phyloP scores from a whole-genome alignment of 2,888 invertebrate genomes.

The Hydropsyche betteni region DNA sequence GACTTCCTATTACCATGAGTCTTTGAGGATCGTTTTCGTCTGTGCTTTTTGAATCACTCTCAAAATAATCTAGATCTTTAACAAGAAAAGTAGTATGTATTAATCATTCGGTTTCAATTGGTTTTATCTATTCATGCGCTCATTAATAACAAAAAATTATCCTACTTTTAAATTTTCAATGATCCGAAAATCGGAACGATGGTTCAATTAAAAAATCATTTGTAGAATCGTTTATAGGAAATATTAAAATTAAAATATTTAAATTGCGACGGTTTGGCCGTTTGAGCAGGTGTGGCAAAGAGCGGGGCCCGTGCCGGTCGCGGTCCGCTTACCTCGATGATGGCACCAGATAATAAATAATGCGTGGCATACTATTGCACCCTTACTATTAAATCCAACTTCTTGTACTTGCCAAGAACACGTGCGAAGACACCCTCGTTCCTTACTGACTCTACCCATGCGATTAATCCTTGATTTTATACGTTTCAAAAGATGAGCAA shows the following conservation, averaged over 20 bases:
- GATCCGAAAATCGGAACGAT: no score
- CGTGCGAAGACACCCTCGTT: constrained; percentile 17
- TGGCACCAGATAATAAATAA: constrained; percentile 38
- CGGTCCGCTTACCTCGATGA: constrained; percentile 44
- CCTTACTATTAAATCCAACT: constrained; percentile 43
- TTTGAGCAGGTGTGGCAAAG: constrained; percentile 47
- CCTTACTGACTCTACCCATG: not conserved
- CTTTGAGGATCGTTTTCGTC: no score
- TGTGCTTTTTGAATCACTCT: no score
- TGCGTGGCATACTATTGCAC: constrained; percentile 21
- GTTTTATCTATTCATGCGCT: no score
- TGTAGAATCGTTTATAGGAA: no score
- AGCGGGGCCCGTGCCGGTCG: constrained; percentile 48
- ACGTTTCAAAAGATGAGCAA: no score
- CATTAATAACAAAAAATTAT: no score
- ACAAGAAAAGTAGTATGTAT: no score
- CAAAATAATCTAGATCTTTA: no score
- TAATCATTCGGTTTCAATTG: no score
- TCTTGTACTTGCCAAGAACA: constrained; percentile 1
- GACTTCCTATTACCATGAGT: constrained; percentile 42
- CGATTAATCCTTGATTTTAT: not conserved
- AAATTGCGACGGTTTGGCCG: constrained; percentile 20
- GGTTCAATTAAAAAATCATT: no score
- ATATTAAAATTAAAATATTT: not conserved
- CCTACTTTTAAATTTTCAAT: no score